These are phyloP conservation scores for Xiphophorus couchianus DNA, from an alignment of 2,113 vertebrate species.

Conservation along the genomic window DNA sequence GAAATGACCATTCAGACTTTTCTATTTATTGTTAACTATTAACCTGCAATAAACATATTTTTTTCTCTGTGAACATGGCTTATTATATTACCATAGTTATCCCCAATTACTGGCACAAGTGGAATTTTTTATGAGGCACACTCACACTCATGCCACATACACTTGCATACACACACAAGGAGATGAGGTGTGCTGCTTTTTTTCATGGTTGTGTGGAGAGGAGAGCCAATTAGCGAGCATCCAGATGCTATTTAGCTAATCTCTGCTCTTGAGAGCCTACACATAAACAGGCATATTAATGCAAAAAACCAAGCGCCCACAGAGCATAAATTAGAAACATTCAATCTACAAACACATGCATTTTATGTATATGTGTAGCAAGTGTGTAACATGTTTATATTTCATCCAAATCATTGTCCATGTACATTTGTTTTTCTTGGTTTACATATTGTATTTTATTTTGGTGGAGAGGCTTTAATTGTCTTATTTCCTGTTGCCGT, in stretches of 20 bases:
- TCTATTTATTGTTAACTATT: constrained; percentile 43
- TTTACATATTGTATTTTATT: no score
- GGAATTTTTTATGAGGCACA: constrained; percentile 27
- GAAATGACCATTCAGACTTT: constrained; percentile 31
- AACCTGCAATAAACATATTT: constrained; percentile 56
- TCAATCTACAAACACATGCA: constrained; percentile 6
- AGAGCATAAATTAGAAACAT: constrained; percentile 43
- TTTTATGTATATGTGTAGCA: background rate
- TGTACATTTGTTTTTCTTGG: no score
- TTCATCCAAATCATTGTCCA: no score
- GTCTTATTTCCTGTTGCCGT: no score
- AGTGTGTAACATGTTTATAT: no score
- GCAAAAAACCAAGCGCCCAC: constrained; percentile 43
- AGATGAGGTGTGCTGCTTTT: constrained; percentile 68
- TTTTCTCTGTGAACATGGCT: constrained; percentile 46
- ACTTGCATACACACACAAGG: constrained; percentile 24
- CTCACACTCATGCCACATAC: constrained; percentile 12
- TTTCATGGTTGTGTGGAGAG: constrained; percentile 65
- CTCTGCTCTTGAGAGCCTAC: constrained; percentile 48
- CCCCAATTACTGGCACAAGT: constrained; percentile 65
- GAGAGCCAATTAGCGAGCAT: constrained; percentile 73
- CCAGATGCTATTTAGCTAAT: constrained; percentile 76
- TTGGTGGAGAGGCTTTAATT: no score
- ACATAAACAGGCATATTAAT: constrained; percentile 26
- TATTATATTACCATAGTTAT: constrained; percentile 70